Base-by-base conservation (phyloP, 1,140 invertebrate species). In the Hyles vespertilio region DNA sequence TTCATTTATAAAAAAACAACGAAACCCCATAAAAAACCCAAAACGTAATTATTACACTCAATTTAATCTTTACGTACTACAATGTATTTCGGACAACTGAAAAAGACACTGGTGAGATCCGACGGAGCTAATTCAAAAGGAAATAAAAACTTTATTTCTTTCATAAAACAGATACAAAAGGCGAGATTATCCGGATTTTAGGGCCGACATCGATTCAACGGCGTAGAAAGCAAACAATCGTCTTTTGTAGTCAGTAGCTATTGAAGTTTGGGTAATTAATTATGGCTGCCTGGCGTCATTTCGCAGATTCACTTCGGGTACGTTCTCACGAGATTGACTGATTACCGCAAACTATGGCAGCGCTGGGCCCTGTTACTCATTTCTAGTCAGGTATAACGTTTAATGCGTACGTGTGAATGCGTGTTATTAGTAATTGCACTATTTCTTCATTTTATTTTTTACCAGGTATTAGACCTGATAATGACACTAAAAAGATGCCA, bases 81-180 rank as follows among this genome's bases (percentile, higher is more conserved):
- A 48, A 48, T 56, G 32, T 56, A 34, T 56, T 56, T 22, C 54
- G 32, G 22, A 10, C 2, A 22, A 48, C 54, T 47, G 45, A 56
- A 48, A 56, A 56, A 56, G 45, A 48, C 45, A 47, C 22, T 44
- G 45, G 45, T 56, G 32, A 47, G 45, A 54, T 61, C 65, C 58
- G 52, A 56, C 56, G 61, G 61, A 61, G 47, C 72, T 70, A 74
- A 79, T 77, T 67, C 72, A 68, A 59, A 62, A 65, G 68, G 67
- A 72, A 74, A 79, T 80, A 83, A 83, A 83, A 83, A 77, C 73
- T 83, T 80, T 78, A 78, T 74, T 81, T 78, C 74, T 81, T 77
- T 70, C 71, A 77, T 77, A 79, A 71, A 73, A 76, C 65, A 73
- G 72, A 83, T 74, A 80, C 81, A 84, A 84, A 72, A 72, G 70